A percentile compares a stretch with the other conserved stretches of the same genome.
Conservation (phyloP, 1,140 invertebrate genomes). For the Archegozetes longisetosus region DNA sequence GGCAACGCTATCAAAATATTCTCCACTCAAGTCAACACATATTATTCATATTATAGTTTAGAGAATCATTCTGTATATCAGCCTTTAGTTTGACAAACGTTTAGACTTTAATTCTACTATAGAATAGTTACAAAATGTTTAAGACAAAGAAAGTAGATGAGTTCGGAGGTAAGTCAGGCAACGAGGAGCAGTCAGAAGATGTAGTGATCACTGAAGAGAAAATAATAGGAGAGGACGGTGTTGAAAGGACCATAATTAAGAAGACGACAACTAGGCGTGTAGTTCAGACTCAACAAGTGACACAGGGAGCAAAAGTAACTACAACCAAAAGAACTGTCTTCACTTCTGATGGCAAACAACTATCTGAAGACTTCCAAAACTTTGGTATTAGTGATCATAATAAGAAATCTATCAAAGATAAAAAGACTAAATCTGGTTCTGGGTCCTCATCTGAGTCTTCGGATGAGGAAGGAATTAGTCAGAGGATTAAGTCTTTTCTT, state of each 20-base stretch:
- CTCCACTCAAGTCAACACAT: no score
- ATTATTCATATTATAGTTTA: no score
- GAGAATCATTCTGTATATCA: no score
- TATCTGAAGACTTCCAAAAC: background rate
- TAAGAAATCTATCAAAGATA: background rate
- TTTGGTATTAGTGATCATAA: background rate
- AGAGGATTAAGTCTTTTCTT: background rate
- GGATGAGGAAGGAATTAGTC: background rate
- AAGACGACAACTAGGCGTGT: background rate
- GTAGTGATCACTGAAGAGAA: slow-evolving; percentile 3
- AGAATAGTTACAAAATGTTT: background rate
- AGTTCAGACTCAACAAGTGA: background rate
- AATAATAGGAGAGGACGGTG: background rate
- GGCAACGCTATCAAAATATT: no score
- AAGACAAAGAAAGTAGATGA: background rate
- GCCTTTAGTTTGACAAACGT: no score
- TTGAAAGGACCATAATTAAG: background rate
- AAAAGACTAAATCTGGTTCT: background rate
- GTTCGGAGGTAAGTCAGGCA: background rate
- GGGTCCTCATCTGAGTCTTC: background rate
- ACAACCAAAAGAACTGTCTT: background rate
- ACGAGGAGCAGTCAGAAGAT: background rate
- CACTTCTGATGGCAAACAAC: background rate
- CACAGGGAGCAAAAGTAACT: background rate
- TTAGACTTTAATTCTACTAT: no score